Conservation (phyloP, 2,888 invertebrate species). For the Cremastinae sp. region DNA sequence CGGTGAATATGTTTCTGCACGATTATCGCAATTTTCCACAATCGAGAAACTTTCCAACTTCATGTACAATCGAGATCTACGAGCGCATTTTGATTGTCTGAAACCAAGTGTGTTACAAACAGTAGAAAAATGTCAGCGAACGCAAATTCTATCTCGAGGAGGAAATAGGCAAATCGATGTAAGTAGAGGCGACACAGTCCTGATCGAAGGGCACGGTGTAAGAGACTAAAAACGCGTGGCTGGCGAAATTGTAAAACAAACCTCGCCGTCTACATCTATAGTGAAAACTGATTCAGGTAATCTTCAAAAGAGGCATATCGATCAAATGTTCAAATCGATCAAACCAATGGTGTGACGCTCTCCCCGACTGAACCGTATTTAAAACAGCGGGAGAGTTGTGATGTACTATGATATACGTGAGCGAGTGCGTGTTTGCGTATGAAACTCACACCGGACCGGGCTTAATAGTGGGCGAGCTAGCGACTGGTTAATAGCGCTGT, state of each 20-base stretch:
- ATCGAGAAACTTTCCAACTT: slow-evolving; percentile 37
- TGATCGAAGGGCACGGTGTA: slow-evolving; percentile 46
- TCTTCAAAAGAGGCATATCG: slow-evolving; percentile 41
- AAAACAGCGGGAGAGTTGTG: slow-evolving; percentile 47
- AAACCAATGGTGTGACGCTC: slow-evolving; percentile 12
- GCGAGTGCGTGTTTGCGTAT: neutral
- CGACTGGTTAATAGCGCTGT: too few species aligned
- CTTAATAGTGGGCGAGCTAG: too few species aligned
- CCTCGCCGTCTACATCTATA: slow-evolving; percentile 51
- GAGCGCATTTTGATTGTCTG: slow-evolving; percentile 60
- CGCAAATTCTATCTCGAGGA: slow-evolving; percentile 32
- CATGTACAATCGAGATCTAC: slow-evolving; percentile 58
- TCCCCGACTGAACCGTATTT: slow-evolving; percentile 19
- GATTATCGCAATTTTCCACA: slow-evolving; percentile 47
- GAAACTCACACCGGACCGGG: too few species aligned
- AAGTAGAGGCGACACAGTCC: slow-evolving; percentile 41
- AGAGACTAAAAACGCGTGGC: slow-evolving; percentile 37
- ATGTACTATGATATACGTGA: slow-evolving; percentile 35
- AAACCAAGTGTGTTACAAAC: slow-evolving; percentile 35
- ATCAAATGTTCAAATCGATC: slow-evolving; percentile 43
- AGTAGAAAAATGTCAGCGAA: slow-evolving; percentile 29
- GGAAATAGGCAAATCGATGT: slow-evolving; percentile 31
- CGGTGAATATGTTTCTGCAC: slow-evolving; percentile 22
- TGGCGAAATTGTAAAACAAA: slow-evolving; percentile 45
- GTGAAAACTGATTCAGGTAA: slow-evolving; percentile 35